Evolutionary conservation across 2,113 vertebrate genomes (phyloP).

Genomic region (Furnarius figulus): DNA sequence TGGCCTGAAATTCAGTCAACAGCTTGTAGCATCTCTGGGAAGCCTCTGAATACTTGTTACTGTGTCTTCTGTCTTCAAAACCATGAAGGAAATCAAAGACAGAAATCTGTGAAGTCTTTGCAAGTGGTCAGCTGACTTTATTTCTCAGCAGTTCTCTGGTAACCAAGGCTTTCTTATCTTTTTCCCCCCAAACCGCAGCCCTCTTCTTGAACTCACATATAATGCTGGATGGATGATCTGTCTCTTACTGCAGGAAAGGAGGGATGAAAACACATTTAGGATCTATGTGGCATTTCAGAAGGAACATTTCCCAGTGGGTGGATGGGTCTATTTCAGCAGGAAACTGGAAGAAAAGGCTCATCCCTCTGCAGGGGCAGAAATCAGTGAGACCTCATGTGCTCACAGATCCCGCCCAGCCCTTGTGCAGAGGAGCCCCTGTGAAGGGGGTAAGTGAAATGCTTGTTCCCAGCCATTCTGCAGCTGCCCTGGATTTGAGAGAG

Average conservation of each 20-base stretch:
- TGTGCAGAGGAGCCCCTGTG: accelerated
- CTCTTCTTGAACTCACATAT: not conserved
- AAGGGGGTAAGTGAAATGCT: not conserved
- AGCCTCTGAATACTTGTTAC: not conserved
- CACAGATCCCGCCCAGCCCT: not conserved
- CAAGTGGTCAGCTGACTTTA: not conserved
- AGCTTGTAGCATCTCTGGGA: not conserved
- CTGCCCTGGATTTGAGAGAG: not conserved
- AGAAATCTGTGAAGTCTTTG: not conserved
- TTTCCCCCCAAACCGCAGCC: not conserved
- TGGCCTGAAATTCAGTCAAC: not conserved
- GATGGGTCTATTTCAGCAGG: not conserved
- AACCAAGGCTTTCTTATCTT: not conserved
- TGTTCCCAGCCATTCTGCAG: not conserved
- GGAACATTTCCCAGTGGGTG: not conserved
- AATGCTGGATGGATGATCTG: not conserved
- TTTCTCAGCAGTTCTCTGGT: not conserved
- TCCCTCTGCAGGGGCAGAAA: not conserved
- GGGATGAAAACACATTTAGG: not conserved
- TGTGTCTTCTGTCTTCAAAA: not conserved
- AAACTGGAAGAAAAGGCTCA: not conserved
- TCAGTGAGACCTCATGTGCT: not conserved
- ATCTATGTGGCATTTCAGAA: not conserved
- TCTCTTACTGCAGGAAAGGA: not conserved
- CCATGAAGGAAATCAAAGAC: not conserved